Evolutionary conservation across 2,113 vertebrate genomes (phyloP).

Genomic region (Rhineura floridana): DNA sequence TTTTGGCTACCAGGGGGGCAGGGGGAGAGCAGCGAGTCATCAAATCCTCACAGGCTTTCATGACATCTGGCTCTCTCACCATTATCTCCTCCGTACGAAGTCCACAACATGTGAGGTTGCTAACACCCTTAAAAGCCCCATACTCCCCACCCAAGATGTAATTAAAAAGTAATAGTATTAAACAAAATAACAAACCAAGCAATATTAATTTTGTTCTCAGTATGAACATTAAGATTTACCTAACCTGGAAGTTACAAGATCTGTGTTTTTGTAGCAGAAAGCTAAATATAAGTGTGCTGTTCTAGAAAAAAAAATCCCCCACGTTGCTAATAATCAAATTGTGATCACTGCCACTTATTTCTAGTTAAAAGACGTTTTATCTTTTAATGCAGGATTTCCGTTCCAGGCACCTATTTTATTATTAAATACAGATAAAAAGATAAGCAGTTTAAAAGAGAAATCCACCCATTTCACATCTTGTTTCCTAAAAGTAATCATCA

Average conservation of each 20-base stretch:
- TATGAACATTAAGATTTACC: neutral
- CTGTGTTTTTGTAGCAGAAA: neutral
- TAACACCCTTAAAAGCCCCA: neutral
- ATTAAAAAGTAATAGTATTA: neutral
- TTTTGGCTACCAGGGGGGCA: neutral
- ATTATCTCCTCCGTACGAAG: neutral
- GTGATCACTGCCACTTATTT: neutral
- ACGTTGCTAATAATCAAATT: neutral
- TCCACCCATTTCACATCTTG: conserved; percentile 39
- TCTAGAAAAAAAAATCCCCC: neutral
- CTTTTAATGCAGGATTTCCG: neutral
- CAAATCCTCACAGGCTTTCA: neutral
- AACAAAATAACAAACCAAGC: neutral
- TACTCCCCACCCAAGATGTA: neutral
- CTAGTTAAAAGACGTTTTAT: neutral
- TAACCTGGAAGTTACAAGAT: neutral
- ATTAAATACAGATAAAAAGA: conserved; percentile 39
- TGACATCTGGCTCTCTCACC: neutral
- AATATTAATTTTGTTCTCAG: neutral
- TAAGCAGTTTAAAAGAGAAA: conserved; percentile 38
- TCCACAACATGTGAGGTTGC: neutral
- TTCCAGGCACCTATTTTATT: conserved; percentile 7
- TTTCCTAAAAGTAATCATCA: conserved; percentile 35
- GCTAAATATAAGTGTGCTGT: neutral
- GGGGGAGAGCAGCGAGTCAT: too few species aligned